These are phyloP conservation scores for Chamaea fasciata DNA, from an alignment of 2,113 vertebrate genomes.

Conservation along the genomic window DNA sequence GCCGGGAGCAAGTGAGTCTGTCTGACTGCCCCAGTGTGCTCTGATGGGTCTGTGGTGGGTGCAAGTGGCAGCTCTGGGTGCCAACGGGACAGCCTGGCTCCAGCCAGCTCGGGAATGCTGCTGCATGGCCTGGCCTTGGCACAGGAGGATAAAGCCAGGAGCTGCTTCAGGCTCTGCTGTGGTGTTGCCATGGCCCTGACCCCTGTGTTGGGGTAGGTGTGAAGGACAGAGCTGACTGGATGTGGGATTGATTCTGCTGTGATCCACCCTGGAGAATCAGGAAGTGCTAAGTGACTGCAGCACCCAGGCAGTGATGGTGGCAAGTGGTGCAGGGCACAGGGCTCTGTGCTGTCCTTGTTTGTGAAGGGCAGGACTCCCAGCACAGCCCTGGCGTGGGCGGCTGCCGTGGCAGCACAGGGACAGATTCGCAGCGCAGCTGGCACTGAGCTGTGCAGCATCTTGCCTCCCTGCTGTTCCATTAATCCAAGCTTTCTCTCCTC, in stretches of 20 bases:
- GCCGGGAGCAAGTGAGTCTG: background rate
- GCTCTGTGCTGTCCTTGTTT: background rate
- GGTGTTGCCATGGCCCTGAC: background rate
- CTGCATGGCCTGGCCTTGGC: background rate
- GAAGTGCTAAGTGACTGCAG: background rate
- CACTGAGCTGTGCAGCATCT: background rate
- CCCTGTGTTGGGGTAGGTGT: fast-evolving
- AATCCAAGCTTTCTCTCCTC: background rate
- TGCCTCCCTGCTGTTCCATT: background rate
- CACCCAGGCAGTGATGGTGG: background rate
- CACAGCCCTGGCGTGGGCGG: fast-evolving
- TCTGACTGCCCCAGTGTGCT: background rate
- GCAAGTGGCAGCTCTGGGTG: background rate
- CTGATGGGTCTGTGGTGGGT: background rate
- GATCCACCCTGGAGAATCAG: background rate
- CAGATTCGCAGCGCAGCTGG: background rate
- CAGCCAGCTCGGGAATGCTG: background rate
- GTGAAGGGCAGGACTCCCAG: background rate
- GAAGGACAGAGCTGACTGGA: background rate
- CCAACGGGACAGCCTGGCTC: background rate
- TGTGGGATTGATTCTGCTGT: background rate
- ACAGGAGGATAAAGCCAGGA: background rate
- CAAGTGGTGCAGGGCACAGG: background rate
- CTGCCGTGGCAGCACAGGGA: background rate
- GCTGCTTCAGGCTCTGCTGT: background rate